Percentiles rank a stretch among this genome's conserved stretches.
Conservation (phyloP, 2,113 vertebrate species). For the Phoenicopterus ruber region DNA sequence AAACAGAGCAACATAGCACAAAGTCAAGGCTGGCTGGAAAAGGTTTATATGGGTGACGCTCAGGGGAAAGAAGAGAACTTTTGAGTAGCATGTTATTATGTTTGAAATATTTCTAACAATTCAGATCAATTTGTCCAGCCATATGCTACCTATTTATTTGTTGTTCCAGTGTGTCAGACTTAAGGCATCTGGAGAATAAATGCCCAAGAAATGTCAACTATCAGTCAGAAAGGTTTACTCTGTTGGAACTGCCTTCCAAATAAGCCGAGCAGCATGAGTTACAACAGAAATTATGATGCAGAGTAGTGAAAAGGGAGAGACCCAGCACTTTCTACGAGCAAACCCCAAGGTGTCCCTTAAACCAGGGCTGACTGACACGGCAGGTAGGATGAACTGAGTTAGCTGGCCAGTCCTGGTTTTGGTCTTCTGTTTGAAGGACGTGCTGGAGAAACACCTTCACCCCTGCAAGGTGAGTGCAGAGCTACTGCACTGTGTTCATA, state of each 20-base stretch:
- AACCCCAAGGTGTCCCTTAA: background rate
- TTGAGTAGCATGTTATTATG: background rate
- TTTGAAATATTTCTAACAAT: slow-evolving; percentile 11
- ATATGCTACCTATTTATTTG: slow-evolving; percentile 7
- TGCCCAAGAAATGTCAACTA: background rate
- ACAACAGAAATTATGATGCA: background rate
- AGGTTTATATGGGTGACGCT: background rate
- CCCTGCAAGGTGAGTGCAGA: background rate
- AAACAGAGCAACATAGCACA: background rate
- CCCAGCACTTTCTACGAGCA: background rate
- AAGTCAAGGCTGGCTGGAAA: background rate
- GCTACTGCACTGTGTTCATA: rapidly evolving
- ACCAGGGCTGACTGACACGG: background rate
- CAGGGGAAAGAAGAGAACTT: background rate
- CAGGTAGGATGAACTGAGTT: background rate
- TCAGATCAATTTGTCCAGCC: background rate
- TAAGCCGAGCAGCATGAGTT: background rate
- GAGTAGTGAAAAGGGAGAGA: background rate
- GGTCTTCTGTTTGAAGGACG: background rate
- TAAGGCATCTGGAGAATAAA: background rate
- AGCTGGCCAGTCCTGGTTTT: background rate
- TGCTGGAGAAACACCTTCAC: background rate
- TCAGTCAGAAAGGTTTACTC: background rate
- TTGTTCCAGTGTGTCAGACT: background rate
- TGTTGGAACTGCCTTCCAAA: background rate